Evolutionary conservation across 2,888 invertebrate species (phyloP), one percentile per base, ranked within the genome.

Genomic region (Thymelicus sylvestris): DNA sequence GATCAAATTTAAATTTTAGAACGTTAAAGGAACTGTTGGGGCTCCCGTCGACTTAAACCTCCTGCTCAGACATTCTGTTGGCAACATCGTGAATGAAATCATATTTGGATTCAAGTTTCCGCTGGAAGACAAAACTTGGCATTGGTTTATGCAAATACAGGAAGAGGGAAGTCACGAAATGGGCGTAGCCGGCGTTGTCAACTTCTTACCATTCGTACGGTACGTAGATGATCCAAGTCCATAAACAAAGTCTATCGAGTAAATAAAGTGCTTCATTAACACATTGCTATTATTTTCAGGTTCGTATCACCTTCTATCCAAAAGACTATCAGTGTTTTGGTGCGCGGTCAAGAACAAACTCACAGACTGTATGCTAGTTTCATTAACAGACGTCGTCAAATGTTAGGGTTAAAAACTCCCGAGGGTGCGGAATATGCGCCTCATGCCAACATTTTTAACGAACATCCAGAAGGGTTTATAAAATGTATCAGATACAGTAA

Each of bases 91-190:
- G 71, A 97, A 97, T 81, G 95, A 95, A 75, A 89, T 98, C 61
- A 96, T 98, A 19, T 97, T 97, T 81, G 98, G 98, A 0, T 95
- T 95, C 79, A 95, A 95, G 76, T 98, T 95, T 86, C 89, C 94
- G 2, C 93, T 95, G 65, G 92, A 96, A 71, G 96, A 98, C 82
- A 92, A 95, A 80, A 95, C 95, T 7, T 98, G 98, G 97, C 91
- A 90, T 70, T 97, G 97, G 95, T 89, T 98, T 70, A 95, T 96
- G 79, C 90, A 96, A 77, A 91, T 97, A 66, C 97, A 98, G 86
- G 97, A 97, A 83, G 97, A 97, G 85, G 98, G 98, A 0, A 96
- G 97, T 64, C 96, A 97, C 82, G 95, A 96, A 79, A 96, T 98
- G 83, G 97, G 97, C 0, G 95, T 98, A 3, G 96, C 97, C 0